Evolutionary conservation across 2,888 invertebrate genomes (phyloP), one percentile per base, ranked within the genome.

Genomic region (Hirtodrosophila duncani): DNA sequence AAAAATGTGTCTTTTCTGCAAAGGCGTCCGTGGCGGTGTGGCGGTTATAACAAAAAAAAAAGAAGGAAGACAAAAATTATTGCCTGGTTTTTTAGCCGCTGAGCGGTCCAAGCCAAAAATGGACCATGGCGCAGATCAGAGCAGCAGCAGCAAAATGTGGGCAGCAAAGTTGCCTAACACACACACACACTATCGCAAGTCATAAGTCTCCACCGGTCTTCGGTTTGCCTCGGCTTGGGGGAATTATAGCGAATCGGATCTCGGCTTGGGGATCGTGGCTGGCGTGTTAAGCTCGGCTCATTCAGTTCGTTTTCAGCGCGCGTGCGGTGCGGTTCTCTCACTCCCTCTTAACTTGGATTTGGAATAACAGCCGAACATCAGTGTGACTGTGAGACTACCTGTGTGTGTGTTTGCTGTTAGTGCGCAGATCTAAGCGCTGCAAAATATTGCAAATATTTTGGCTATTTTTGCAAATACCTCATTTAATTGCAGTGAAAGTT

Each of bases 241-340:
- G n/a, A n/a, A n/a, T n/a, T n/a, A 27, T 16, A 53, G 55, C 46
- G 43, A 39, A 39, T 48, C 21, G 57, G 48, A 49, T 57, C 42
- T 33, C 57, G 33, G 48, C 53, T 36, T 14, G 49, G 16, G 41
- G 52, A 53, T 63, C 63, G 67, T 45, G 49, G 33, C 48, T 27
- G 45, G 29, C 33, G 46, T 36, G 39, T 29, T 21, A 24, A 49
- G 50, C 71, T 69, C 66, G 53, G 49, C 42, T 42, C 51, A 58
- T 77, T 82, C 83, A 82, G 82, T 82, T 82, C 75, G 75, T 67
- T 70, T 68, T 61, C 51, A 79, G 80, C 78, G 66, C 78, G 82
- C 82, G 81, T 81, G 80, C 83, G 83, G 82, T 81, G 75, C 75
- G 72, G 83, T 81, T 83, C 78, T 78, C 70, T 63, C 46, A 59